Conservation (phyloP, 1,140 invertebrate species). For the Procambarus clarkii region DNA sequence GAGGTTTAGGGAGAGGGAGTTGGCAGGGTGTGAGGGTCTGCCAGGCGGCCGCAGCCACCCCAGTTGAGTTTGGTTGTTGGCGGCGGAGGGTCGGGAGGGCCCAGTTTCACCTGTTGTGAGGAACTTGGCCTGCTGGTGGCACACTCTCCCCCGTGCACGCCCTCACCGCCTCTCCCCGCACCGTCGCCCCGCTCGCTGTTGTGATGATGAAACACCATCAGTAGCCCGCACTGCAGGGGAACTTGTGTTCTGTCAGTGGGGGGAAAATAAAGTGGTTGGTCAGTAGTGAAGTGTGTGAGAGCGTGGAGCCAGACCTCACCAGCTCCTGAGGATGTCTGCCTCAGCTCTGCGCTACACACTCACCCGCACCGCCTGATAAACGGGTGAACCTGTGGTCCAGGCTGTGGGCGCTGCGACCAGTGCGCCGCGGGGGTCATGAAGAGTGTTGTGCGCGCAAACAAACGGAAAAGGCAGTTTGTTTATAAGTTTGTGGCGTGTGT, state of each 20-base stretch:
- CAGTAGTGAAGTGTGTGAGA: neutral
- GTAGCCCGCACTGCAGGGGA: too few species aligned
- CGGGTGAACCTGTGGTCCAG: neutral
- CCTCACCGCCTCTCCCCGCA: neutral
- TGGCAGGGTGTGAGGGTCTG: conserved; percentile 58
- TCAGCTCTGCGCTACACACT: conserved; percentile 21
- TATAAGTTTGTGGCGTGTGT: neutral
- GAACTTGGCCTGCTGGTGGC: neutral
- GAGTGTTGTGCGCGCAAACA: neutral
- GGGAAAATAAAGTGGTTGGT: neutral
- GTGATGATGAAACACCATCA: too few species aligned
- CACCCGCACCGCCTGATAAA: neutral
- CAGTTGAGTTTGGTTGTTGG: conserved; percentile 63
- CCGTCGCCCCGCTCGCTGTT: neutral
- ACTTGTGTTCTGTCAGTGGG: too few species aligned
- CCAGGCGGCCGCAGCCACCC: conserved; percentile 6
- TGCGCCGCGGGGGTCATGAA: too few species aligned
- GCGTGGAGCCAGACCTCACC: conserved; percentile 22
- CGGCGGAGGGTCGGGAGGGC: conserved; percentile 49
- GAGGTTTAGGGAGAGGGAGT: conserved; percentile 37
- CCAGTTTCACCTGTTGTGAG: conserved; percentile 14
- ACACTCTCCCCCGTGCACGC: neutral
- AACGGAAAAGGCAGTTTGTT: neutral
- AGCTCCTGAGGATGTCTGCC: conserved; percentile 17
- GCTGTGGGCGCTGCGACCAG: too few species aligned